Evolutionary conservation across 2,888 invertebrate species (phyloP), one percentile per base, ranked within the genome.

Genomic region (Drosophila birchii): DNA sequence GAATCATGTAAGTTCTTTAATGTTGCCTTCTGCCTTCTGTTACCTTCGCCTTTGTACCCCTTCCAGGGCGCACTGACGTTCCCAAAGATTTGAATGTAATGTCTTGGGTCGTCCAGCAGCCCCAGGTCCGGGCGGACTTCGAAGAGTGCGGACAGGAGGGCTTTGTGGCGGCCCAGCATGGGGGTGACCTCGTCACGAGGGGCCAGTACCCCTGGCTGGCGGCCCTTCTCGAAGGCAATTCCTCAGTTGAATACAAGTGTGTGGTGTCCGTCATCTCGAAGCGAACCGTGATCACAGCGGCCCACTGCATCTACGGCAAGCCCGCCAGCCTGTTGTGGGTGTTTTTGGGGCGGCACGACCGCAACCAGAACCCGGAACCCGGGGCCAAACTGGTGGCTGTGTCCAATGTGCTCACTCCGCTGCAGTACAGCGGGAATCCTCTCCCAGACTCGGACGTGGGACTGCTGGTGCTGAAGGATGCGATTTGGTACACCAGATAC

Each of bases 321-420:
- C 38, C 39, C 5, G 63, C 79, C 7, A 51, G 70, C 11, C 59
- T 72, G 6, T 47, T 88, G 18, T 53, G 81, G 12, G 86, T 89
- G 5, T 87, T 88, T 53, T 72, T 93, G n/a, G 93, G 93, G 0
- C 91, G 93, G 26, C 90, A 91, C 56, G 90, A 91, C 66, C 81
- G 66, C 26, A 61, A 66, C 18, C 11, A 64, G 68, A 75, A 76
- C 92, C 39, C 79, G 59, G 39, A 92, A 88, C 62, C 74, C 3
- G 92, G 92, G 49, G 67, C 81, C 16, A 87, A 81, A 0, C 32
- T 90, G 23, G 80, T 79, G 49, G 43, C 68, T 2, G 82, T 89
- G 18, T 68, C 77, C 5, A 61, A 76, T 2, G 91, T 93, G 41
- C 79, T 43, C 2, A 62, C 91, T 5, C 93, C 93, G 78, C 90